These are phyloP conservation scores for Tonatia bakeri DNA, from an alignment of 2,113 vertebrate species.

Conservation along the genomic window DNA sequence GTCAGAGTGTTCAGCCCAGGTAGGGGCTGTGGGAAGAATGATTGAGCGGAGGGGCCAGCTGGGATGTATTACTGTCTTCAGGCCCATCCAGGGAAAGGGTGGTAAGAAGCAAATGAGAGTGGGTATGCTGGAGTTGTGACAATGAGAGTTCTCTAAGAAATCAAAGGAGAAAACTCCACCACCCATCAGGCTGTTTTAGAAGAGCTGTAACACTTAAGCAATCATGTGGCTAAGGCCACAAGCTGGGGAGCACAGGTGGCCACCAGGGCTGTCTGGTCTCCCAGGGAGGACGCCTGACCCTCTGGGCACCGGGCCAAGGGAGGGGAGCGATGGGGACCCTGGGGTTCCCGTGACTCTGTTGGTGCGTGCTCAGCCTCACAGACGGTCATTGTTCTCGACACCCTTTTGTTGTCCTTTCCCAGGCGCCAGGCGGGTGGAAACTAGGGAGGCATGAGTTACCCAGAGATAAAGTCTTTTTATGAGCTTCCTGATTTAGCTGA, in stretches of 20 bases:
- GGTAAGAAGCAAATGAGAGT: not conserved
- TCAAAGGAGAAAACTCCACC: not conserved
- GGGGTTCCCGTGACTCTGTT: constrained; percentile 7
- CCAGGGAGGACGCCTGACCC: not conserved
- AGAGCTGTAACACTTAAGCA: not conserved
- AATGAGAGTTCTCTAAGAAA: not conserved
- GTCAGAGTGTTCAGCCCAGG: too few species aligned
- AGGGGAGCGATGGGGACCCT: not conserved
- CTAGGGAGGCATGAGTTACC: constrained; percentile 22
- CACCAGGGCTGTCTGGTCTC: not conserved
- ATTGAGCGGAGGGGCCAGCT: not conserved
- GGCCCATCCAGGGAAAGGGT: not conserved
- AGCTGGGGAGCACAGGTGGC: not conserved
- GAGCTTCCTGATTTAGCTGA: constrained; percentile 58
- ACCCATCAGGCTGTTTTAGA: not conserved
- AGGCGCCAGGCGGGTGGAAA: constrained; percentile 64
- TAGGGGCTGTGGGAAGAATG: not conserved
- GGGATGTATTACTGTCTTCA: not conserved
- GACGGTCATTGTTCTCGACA: constrained; percentile 40
- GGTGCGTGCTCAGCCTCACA: not conserved
- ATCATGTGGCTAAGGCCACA: not conserved
- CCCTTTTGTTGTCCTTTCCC: constrained; percentile 67
- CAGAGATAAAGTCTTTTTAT: constrained; percentile 74
- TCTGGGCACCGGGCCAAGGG: not conserved
- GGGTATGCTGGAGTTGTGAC: not conserved